Percentiles rank a stretch among this genome's conserved stretches.
Conservation (phyloP, 2,888 invertebrate genomes). For the Drosophila neonasuta region DNA sequence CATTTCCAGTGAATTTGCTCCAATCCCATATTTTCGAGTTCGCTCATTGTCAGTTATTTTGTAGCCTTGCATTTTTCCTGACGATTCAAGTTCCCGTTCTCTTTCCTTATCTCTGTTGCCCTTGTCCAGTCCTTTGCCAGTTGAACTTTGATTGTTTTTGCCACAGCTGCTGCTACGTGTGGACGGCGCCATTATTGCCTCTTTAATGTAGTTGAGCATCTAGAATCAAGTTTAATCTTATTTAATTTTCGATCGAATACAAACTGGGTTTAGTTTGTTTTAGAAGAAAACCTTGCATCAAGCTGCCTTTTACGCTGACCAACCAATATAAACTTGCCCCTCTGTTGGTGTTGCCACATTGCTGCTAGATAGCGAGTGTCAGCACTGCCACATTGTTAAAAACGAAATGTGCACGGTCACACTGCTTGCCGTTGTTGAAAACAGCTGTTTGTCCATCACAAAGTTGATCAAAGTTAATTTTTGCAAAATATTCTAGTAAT, state of each 20-base stretch:
- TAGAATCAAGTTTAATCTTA: constrained; percentile 11
- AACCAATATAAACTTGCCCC: constrained; percentile 34
- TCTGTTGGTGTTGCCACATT: constrained; percentile 34
- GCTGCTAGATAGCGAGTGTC: not conserved
- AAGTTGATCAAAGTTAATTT: constrained; percentile 44
- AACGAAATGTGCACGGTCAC: constrained; percentile 26
- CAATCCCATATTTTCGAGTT: constrained; percentile 80
- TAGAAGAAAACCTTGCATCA: constrained; percentile 60
- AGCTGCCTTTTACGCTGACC: constrained; percentile 59
- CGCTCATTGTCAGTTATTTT: constrained; percentile 82
- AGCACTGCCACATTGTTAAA: constrained; percentile 27
- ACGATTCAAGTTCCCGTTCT: constrained; percentile 25
- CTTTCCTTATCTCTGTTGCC: constrained; percentile 39
- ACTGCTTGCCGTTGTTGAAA: constrained; percentile 36
- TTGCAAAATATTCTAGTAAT: constrained; percentile 36
- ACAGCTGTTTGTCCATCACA: constrained; percentile 58
- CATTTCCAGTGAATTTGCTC: constrained; percentile 80
- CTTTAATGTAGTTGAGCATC: constrained; percentile 69
- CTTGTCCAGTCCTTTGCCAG: constrained; percentile 31
- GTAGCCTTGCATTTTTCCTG: constrained; percentile 78
- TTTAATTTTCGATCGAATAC: not conserved
- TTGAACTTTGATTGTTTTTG: constrained; percentile 18
- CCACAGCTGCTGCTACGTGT: constrained; percentile 54
- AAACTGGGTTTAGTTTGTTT: constrained; percentile 1
- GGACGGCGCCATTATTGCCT: constrained; percentile 67